These are phyloP conservation scores for Dermolepida albohirtum DNA, from an alignment of 2,888 invertebrate genomes.

Conservation along the genomic window DNA sequence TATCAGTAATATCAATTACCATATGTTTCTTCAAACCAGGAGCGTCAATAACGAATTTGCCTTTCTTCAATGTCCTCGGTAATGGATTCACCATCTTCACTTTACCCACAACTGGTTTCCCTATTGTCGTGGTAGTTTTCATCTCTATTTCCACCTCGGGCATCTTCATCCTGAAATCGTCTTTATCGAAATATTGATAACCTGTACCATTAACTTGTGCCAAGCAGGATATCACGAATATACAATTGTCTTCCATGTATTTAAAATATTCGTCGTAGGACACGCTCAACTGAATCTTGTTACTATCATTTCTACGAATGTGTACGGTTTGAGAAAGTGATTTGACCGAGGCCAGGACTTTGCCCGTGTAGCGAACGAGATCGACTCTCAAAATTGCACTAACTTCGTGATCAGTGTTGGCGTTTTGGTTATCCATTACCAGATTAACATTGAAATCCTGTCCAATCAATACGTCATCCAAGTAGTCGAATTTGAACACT, in stretches of 20 bases:
- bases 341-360: slow-evolving; percentile 77
- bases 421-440: slow-evolving; percentile 76
- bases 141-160: slow-evolving; percentile 82
- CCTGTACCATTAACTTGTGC: slow-evolving; percentile 80
- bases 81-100: slow-evolving; percentile 80
- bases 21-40: slow-evolving; percentile 79
- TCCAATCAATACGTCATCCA: slow-evolving; percentile 85
- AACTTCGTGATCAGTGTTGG: slow-evolving; percentile 71
- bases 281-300: slow-evolving; percentile 74
- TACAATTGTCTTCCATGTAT: slow-evolving; percentile 80
- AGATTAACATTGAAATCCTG: slow-evolving; percentile 79
- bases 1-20: slow-evolving; percentile 73
- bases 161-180: slow-evolving; percentile 84
- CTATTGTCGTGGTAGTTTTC: slow-evolving; percentile 67
- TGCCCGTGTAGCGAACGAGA: slow-evolving; percentile 82
- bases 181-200: slow-evolving; percentile 85
- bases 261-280: slow-evolving; percentile 80
- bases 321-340: slow-evolving; percentile 69
- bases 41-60: slow-evolving; percentile 81
- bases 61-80: slow-evolving; percentile 77
- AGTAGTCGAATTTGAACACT: slow-evolving; percentile 79
- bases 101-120: slow-evolving; percentile 66
- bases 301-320: slow-evolving; percentile 72
- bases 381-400: slow-evolving; percentile 79
- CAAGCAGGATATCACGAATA: slow-evolving; percentile 82